Conservation (phyloP, 2,888 invertebrate species). For the Sturmia bella region DNA sequence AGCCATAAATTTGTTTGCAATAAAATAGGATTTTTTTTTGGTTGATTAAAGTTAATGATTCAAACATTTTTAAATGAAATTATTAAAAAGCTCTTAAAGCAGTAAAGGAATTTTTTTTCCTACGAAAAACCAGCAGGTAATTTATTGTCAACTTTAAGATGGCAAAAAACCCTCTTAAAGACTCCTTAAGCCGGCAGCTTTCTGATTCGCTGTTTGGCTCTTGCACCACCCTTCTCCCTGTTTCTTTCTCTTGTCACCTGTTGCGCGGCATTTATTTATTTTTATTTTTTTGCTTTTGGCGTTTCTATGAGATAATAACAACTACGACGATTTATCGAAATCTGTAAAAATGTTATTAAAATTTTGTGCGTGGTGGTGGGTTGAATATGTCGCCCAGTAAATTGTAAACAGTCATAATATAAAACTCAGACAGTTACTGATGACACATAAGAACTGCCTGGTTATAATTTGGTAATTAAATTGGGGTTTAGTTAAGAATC, state of each 20-base stretch:
- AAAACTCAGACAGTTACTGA: no score
- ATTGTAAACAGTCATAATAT: no score
- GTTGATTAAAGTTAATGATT: slow-evolving; percentile 36
- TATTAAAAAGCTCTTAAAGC: slow-evolving; percentile 3
- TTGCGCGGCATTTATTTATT: background rate
- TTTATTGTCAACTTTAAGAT: slow-evolving; percentile 36
- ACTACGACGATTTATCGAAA: slow-evolving; percentile 5
- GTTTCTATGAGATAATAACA: slow-evolving; percentile 46
- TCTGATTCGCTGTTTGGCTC: no score
- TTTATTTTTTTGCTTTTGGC: no score
- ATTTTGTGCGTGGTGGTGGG: background rate
- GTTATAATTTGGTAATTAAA: no score
- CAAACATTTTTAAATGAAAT: slow-evolving; percentile 52
- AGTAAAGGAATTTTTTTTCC: slow-evolving; percentile 14
- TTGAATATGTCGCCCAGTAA: no score
- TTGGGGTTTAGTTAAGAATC: no score
- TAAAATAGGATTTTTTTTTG: no score
- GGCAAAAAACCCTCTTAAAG: background rate
- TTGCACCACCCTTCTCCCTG: no score
- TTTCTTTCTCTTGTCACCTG: background rate
- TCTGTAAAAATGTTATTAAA: background rate
- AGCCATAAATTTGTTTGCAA: background rate
- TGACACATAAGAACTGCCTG: no score
- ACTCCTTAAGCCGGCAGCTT: background rate
- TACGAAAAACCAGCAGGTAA: slow-evolving; percentile 26